Percentiles rank a stretch among this genome's conserved stretches.
phyloP scores from a whole-genome alignment of 2,888 invertebrate genomes.

The Agrotis clavis region DNA sequence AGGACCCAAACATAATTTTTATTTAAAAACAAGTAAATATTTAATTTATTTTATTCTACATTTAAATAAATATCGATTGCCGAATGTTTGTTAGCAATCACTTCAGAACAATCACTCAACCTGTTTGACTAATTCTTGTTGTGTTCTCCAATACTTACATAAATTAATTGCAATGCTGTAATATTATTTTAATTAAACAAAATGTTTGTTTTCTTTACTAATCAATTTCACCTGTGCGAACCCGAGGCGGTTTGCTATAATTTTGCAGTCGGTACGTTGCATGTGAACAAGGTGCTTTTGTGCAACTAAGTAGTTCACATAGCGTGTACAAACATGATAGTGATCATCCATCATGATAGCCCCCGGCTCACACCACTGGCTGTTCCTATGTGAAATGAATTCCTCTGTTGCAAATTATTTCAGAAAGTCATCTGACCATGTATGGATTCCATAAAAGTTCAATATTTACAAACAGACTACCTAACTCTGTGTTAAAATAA shows the following conservation, averaged over 20 bases:
- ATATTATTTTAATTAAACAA: no score
- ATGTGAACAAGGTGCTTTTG: constrained; percentile 35
- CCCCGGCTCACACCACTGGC: constrained; percentile 35
- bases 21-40: neutral
- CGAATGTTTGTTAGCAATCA: no score
- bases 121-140: no score
- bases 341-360: constrained; percentile 51
- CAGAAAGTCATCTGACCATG: neutral
- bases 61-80: no score
- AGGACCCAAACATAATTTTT: neutral
- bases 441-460: neutral
- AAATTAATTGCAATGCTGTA: no score
- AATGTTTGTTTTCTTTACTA: no score
- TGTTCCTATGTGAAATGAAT: constrained; percentile 42
- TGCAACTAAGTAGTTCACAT: constrained; percentile 26
- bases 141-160: no score
- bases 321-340: constrained; percentile 53
- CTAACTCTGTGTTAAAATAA: neutral
- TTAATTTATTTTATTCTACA: no score
- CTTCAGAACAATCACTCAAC: no score
- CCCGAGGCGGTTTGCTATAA: no score
- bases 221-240: no score
- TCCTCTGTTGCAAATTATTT: constrained; percentile 5
- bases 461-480: neutral
- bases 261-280: constrained; percentile 29